A percentile compares a stretch with the other conserved stretches of the same genome.
phyloP scores from a whole-genome alignment of 2,888 invertebrate species.

The Cepaea hortensis region DNA sequence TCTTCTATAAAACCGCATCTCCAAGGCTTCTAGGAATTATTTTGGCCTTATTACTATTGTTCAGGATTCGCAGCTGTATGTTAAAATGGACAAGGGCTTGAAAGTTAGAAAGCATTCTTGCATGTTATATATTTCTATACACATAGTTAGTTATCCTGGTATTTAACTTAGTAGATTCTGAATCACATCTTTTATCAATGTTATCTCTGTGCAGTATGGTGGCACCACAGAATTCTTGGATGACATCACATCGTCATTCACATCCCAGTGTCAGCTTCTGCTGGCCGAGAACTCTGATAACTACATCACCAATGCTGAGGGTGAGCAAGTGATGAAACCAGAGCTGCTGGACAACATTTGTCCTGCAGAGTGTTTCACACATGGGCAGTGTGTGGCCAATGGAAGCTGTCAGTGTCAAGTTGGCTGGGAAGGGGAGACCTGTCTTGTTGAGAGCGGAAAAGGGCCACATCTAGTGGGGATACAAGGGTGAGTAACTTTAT shows the following conservation, averaged over 20 bases:
- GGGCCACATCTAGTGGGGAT: conserved; percentile 41
- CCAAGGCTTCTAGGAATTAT: too few relatives aligned
- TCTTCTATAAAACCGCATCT: too few relatives aligned
- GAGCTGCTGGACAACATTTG: conserved; percentile 36
- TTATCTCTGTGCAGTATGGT: conserved; percentile 18
- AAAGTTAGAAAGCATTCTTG: too few relatives aligned
- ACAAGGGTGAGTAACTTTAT: conserved; percentile 5
- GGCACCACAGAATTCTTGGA: conserved; percentile 20
- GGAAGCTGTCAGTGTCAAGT: conserved; percentile 37
- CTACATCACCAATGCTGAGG: conserved; percentile 23
- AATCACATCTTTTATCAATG: background rate
- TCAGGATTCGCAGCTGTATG: too few relatives aligned
- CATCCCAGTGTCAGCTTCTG: conserved; percentile 1
- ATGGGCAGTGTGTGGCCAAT: conserved; percentile 25
- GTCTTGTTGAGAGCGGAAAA: conserved; percentile 28
- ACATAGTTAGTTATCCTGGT: background rate
- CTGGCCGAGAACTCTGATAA: conserved; percentile 24
- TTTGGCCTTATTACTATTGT: too few relatives aligned
- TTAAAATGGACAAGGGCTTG: too few relatives aligned
- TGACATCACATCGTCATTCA: conserved; percentile 27
- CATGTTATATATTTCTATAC: too few relatives aligned
- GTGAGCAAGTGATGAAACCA: conserved; percentile 32
- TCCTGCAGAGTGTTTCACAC: conserved; percentile 16
- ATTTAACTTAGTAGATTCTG: background rate
- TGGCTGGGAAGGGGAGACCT: conserved; percentile 42